phyloP scores from a whole-genome alignment of 2,797 vertebrate genomes.

The Schizopygopsis malacanthus region DNA sequence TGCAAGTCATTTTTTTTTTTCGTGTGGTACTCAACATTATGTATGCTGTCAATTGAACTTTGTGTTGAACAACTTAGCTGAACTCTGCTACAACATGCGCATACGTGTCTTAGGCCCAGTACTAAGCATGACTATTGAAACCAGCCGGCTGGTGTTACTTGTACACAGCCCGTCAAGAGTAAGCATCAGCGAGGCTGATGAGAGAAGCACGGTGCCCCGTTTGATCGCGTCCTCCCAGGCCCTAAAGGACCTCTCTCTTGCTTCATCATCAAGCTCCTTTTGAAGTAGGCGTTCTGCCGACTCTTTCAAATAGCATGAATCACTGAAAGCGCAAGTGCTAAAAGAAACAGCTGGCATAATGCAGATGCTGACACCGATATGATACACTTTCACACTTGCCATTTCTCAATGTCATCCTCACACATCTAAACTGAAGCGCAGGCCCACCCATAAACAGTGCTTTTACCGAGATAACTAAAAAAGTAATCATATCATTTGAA shows the following conservation, averaged over 20 bases:
- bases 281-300: conserved; percentile 85
- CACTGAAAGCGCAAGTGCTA: conserved; percentile 73
- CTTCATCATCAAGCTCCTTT: conserved; percentile 78
- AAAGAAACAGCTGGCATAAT: conserved; percentile 82
- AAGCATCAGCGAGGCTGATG: conserved; percentile 85
- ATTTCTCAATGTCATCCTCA: conserved; percentile 67
- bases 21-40: background rate
- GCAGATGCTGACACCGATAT: conserved; percentile 75
- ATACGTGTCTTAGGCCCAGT: conserved; percentile 74
- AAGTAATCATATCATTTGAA: conserved; percentile 2
- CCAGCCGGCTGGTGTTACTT: conserved; percentile 79
- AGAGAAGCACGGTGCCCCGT: conserved; percentile 85
- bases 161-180: conserved; percentile 85
- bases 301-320: conserved; percentile 84
- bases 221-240: conserved; percentile 81
- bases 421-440: conserved; percentile 37
- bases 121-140: conserved; percentile 47
- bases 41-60: background rate
- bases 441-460: conserved; percentile 36
- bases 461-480: conserved; percentile 13
- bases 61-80: conserved; percentile 62
- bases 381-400: conserved; percentile 75
- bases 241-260: conserved; percentile 81
- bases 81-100: conserved; percentile 87
- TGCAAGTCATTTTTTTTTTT: background rate